A percentile compares a stretch with the other conserved stretches of the same genome.
These are phyloP conservation scores for Hippocampus comes DNA, from an alignment of 2,113 vertebrate species.

Conservation along the genomic window DNA sequence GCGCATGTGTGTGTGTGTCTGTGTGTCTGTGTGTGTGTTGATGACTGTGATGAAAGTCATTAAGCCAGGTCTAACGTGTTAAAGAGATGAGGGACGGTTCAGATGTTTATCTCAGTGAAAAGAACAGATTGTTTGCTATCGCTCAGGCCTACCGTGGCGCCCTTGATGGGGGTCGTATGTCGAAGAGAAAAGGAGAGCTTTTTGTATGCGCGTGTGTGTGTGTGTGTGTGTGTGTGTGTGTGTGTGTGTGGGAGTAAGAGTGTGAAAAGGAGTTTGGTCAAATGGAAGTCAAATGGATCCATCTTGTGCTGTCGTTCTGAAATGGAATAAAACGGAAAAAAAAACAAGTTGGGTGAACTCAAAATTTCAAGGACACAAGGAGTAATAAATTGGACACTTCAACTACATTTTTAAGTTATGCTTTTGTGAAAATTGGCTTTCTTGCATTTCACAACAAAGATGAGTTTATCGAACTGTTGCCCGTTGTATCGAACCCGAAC, in stretches of 20 bases:
- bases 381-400: too few species aligned
- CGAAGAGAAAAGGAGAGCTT: not conserved
- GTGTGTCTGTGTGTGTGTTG: constrained; percentile 12
- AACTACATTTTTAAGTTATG: too few species aligned
- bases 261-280: constrained; percentile 19
- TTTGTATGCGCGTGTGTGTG: not conserved
- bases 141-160: constrained; percentile 30
- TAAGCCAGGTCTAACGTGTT: constrained; percentile 60
- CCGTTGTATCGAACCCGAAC: too few species aligned
- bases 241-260: constrained; percentile 10
- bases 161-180: constrained; percentile 30
- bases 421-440: too few species aligned
- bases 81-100: constrained; percentile 47
- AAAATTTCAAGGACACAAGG: too few species aligned
- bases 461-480: too few species aligned
- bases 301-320: not conserved
- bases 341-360: too few species aligned
- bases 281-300: constrained; percentile 15
- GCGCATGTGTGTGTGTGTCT: not conserved
- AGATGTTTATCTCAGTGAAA: constrained; percentile 43
- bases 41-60: constrained; percentile 50
- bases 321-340: too few species aligned
- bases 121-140: constrained; percentile 47
- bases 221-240: constrained; percentile 11
- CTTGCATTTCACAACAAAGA: too few species aligned